phyloP scores from a whole-genome alignment of 2,113 vertebrate species.

The Pimephales promelas region DNA sequence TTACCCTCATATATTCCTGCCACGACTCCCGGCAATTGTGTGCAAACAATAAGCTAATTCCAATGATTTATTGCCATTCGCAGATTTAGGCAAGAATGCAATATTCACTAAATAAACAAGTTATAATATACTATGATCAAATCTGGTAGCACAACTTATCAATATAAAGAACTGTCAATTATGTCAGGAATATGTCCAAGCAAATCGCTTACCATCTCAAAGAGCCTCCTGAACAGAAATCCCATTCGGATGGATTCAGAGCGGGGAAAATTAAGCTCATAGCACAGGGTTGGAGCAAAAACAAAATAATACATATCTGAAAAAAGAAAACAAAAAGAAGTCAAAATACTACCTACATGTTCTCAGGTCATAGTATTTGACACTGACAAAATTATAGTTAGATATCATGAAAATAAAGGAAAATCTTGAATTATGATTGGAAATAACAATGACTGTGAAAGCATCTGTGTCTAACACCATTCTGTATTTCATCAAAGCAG shows the following conservation, averaged over 20 bases:
- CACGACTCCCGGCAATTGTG: background rate
- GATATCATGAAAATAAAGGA: background rate
- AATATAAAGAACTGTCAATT: background rate
- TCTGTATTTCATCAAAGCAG: background rate
- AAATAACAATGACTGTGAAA: background rate
- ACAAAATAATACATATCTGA: slow-evolving; percentile 89
- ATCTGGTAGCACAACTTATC: background rate
- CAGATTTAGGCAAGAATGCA: slow-evolving; percentile 9
- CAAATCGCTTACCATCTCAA: slow-evolving; percentile 84
- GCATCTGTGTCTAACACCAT: background rate
- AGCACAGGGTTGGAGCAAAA: slow-evolving; percentile 88
- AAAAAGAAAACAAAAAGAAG: slow-evolving; percentile 28
- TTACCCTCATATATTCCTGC: slow-evolving; percentile 26
- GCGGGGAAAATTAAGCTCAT: slow-evolving; percentile 91
- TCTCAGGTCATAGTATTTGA: background rate
- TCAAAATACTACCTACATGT: background rate
- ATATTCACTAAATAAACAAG: slow-evolving; percentile 8
- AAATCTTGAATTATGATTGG: background rate
- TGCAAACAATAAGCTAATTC: slow-evolving; percentile 13
- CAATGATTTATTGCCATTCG: slow-evolving; percentile 9
- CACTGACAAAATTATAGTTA: background rate
- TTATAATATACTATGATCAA: background rate
- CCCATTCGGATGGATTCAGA: slow-evolving; percentile 83
- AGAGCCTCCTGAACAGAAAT: slow-evolving; percentile 84
- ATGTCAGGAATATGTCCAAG: slow-evolving; percentile 23